A percentile compares a stretch with the other conserved stretches of the same genome.
Conservation (phyloP, 1,140 invertebrate genomes). For the Sarcophaga bullata region DNA sequence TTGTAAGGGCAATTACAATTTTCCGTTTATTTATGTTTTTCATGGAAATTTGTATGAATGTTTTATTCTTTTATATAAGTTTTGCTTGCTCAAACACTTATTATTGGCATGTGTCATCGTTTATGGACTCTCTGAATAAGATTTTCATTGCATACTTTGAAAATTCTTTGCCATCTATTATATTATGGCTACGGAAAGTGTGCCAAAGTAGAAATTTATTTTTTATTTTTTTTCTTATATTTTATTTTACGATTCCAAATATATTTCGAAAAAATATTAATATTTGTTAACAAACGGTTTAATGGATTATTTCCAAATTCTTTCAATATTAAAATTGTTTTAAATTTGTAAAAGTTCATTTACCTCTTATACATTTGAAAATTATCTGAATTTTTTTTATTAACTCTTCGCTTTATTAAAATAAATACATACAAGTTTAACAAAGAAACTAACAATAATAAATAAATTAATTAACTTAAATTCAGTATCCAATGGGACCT, state of each 20-base stretch:
- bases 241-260: not conserved
- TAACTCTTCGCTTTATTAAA: too few species aligned
- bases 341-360: too few species aligned
- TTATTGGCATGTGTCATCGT: not conserved
- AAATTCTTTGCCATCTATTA: not conserved
- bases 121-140: not conserved
- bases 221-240: not conserved
- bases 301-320: not conserved
- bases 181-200: not conserved
- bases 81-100: not conserved
- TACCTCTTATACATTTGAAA: too few species aligned
- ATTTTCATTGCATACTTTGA: not conserved
- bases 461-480: too few species aligned
- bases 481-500: too few species aligned
- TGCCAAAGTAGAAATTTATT: not conserved
- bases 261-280: not conserved
- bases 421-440: too few species aligned
- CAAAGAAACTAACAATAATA: too few species aligned
- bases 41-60: too few species aligned
- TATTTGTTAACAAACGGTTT: not conserved
- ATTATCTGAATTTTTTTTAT: too few species aligned
- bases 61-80: not conserved
- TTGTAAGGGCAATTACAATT: too few species aligned
- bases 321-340: not conserved
- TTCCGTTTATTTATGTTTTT: too few species aligned